Evolutionary conservation across 2,113 vertebrate genomes (phyloP).

Genomic region (Drymodes brunneopygia): DNA sequence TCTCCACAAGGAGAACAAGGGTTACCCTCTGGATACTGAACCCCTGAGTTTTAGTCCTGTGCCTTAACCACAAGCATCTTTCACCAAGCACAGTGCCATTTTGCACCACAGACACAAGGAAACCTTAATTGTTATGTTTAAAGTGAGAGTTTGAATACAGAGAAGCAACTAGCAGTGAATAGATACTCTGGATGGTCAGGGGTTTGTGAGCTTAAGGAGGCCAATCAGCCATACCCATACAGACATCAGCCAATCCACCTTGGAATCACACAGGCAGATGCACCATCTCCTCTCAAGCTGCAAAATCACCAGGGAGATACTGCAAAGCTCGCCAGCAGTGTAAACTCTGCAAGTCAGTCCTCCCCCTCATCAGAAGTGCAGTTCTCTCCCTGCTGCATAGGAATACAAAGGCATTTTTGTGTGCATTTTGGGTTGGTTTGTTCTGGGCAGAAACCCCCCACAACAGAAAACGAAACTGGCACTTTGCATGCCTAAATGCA

Average conservation of each 20-base stretch:
- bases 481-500: background rate
- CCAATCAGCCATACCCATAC: background rate
- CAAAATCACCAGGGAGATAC: background rate
- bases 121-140: background rate
- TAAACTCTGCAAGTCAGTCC: background rate
- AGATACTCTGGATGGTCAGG: background rate
- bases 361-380: background rate
- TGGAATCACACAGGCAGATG: background rate
- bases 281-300: background rate
- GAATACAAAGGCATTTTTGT: background rate
- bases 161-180: background rate
- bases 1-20: background rate
- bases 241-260: background rate
- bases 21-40: background rate
- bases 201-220: background rate
- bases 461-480: background rate
- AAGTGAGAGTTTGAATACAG: background rate
- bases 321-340: background rate
- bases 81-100: background rate
- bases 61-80: slow-evolving; percentile 16
- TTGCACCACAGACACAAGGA: background rate
- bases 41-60: background rate
- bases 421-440: background rate
- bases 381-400: background rate
- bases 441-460: background rate